phyloP scores from a whole-genome alignment of 1,140 invertebrate species.

The Drosophila sturtevanti region DNA sequence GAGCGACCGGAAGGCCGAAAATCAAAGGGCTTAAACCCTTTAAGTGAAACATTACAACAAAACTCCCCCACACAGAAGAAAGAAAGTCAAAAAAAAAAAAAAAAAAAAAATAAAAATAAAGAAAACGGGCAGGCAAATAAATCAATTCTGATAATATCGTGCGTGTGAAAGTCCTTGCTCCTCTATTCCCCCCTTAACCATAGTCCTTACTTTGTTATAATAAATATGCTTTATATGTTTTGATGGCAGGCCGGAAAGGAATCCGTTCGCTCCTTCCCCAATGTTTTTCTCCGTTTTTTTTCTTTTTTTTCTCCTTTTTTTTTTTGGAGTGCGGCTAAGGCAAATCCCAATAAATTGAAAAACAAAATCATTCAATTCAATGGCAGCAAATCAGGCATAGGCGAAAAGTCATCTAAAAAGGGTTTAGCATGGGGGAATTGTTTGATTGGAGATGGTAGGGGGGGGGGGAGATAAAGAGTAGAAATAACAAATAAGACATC shows the following conservation, averaged over 20 bases:
- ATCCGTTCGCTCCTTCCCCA: conserved; percentile 3
- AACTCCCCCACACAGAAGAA: background rate
- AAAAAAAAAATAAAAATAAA: conserved; percentile 3
- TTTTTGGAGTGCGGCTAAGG: conserved; percentile 1
- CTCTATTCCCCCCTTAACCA: background rate
- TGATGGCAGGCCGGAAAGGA: conserved; percentile 37
- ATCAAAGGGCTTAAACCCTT: conserved; percentile 55
- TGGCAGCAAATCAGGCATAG: conserved; percentile 72
- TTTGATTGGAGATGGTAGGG: conserved; percentile 2
- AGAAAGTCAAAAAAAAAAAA: background rate
- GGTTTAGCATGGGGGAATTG: conserved; percentile 10
- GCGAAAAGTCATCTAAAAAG: conserved; percentile 51
- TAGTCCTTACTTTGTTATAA: conserved; percentile 44
- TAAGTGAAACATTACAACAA: conserved; percentile 25
- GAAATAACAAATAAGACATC: conserved; percentile 55
- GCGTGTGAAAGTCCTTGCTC: conserved; percentile 30
- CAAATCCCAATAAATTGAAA: conserved; percentile 80
- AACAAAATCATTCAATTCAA: conserved; percentile 81
- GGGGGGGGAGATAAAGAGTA: conserved; percentile 50
- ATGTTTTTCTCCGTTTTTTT: too few relatives aligned
- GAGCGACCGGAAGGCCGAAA: conserved; percentile 27
- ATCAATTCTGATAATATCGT: conserved; percentile 78
- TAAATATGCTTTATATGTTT: conserved; percentile 78
- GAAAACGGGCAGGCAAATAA: conserved; percentile 65
- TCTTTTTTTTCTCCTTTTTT: too few relatives aligned